Conservation (phyloP, 2,888 invertebrate species). For the Lydus trimaculatus region DNA sequence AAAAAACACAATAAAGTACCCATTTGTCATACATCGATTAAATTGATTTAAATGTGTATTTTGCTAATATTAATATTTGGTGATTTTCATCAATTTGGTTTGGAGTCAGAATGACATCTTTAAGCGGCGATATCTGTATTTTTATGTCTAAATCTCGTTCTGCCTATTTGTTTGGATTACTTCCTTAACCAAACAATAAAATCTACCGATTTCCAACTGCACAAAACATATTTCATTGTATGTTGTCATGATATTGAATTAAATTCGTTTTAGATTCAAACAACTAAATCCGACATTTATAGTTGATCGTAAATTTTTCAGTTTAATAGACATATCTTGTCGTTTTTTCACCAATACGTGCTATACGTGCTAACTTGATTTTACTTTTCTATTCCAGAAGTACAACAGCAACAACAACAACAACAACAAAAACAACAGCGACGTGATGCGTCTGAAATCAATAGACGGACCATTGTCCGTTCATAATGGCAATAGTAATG, state of each 20-base stretch:
- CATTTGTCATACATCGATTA: no score
- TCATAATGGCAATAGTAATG: conserved; percentile 55
- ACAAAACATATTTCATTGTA: background rate
- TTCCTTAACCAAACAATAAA: background rate
- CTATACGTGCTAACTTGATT: background rate
- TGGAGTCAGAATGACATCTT: no score
- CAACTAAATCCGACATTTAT: conserved; percentile 8
- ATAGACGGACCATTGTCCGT: conserved; percentile 57
- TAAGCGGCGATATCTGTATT: background rate
- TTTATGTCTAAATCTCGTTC: conserved; percentile 29
- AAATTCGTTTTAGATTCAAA: conserved; percentile 12
- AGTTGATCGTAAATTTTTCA: conserved; percentile 5
- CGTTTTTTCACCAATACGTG: background rate
- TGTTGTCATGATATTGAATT: conserved; percentile 14
- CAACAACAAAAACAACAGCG: conserved; percentile 39
- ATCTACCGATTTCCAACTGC: background rate
- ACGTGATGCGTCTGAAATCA: conserved; percentile 60
- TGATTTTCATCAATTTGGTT: no score
- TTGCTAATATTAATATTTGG: no score
- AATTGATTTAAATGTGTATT: no score
- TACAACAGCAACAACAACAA: background rate
- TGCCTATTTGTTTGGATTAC: conserved; percentile 2
- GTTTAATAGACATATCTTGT: conserved; percentile 9
- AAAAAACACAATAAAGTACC: no score
- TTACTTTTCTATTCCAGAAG: background rate